Conservation (phyloP, 2,113 vertebrate genomes). For the Bothrops jararaca region DNA sequence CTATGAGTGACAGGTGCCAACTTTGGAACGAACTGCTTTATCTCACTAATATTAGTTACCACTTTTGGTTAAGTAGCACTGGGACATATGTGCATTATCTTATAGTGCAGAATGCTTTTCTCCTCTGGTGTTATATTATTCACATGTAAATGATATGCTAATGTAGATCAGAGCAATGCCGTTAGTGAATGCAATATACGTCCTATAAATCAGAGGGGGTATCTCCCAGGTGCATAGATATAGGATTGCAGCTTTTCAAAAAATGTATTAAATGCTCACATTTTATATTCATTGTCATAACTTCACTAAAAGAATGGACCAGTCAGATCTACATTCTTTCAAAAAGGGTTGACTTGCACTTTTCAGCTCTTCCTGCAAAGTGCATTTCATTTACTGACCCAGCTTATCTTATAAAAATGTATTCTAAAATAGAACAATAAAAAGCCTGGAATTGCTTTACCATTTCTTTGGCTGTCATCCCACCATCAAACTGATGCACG, state of each 20-base stretch:
- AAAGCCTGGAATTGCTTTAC: neutral
- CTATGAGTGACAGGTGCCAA: no score
- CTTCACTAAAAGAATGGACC: neutral
- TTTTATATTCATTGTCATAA: neutral
- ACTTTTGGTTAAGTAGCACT: neutral
- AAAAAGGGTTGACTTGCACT: neutral
- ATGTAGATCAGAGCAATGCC: neutral
- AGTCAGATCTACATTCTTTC: neutral
- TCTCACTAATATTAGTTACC: no score
- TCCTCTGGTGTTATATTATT: neutral
- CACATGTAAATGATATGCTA: neutral
- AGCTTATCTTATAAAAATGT: neutral
- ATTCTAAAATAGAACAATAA: neutral
- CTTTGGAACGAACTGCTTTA: neutral
- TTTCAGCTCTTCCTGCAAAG: neutral
- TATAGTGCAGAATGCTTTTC: neutral
- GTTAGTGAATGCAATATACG: neutral
- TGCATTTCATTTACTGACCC: neutral
- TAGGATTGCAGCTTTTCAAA: neutral
- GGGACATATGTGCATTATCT: neutral
- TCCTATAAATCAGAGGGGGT: neutral
- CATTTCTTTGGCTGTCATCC: neutral
- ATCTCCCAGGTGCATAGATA: neutral
- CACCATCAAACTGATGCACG: neutral
- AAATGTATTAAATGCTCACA: neutral